phyloP scores from a whole-genome alignment of 2,797 vertebrate species.

The Hirundo rustica region DNA sequence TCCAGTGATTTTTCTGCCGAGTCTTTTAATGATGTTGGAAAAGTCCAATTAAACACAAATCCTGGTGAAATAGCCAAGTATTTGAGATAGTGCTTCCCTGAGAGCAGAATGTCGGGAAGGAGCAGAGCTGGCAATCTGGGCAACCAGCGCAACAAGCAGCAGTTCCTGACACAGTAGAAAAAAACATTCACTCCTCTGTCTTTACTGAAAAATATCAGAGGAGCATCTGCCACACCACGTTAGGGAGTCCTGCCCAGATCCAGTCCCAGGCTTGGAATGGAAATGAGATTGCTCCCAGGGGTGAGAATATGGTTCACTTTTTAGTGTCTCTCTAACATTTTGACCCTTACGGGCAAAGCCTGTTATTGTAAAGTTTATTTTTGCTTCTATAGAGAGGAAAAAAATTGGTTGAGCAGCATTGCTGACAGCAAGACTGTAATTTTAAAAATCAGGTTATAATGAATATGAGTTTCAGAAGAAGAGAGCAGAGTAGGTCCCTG shows the following conservation, averaged over 20 bases:
- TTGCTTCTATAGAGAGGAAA: not conserved
- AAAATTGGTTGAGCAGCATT: not conserved
- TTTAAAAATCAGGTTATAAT: constrained; percentile 64
- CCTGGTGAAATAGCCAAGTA: not conserved
- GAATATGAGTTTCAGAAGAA: constrained; percentile 59
- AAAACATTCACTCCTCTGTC: not conserved
- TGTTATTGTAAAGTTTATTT: constrained; percentile 17
- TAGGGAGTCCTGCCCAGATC: not conserved
- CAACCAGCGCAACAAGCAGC: not conserved
- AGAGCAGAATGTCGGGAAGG: not conserved
- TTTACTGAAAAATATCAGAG: constrained; percentile 5
- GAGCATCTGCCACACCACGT: not conserved
- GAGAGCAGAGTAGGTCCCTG: constrained; percentile 48
- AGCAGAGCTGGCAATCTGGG: not conserved
- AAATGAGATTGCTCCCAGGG: constrained; percentile 6
- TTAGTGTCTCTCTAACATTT: constrained; percentile 19
- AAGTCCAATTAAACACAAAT: not conserved
- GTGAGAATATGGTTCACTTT: not conserved
- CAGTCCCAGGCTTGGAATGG: not conserved
- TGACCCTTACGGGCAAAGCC: not conserved
- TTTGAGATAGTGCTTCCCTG: not conserved
- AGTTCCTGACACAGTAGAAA: not conserved
- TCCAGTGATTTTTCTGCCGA: not conserved
- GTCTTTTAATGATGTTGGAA: not conserved
- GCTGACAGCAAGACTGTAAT: constrained; percentile 44